phyloP scores from a whole-genome alignment of 2,113 vertebrate species.

The Bufo gargarizans region DNA sequence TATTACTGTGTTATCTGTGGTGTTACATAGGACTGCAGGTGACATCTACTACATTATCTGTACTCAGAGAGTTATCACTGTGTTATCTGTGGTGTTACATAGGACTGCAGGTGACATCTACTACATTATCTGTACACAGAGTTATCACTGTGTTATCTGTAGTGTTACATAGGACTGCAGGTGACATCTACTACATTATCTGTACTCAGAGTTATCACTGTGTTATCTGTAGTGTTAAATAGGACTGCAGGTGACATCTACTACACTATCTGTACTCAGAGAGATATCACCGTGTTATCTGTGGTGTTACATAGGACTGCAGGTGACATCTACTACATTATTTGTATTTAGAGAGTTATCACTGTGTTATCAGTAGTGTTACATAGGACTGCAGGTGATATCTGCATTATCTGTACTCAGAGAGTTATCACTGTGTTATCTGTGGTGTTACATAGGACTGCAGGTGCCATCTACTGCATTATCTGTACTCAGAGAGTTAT shows the following conservation, averaged over 20 bases:
- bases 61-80: background rate
- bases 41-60: background rate
- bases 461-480: background rate
- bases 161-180: background rate
- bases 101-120: background rate
- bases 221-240: background rate
- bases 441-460: slow-evolving; percentile 19
- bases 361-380: background rate
- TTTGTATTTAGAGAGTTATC: background rate
- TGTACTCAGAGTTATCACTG: background rate
- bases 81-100: slow-evolving; percentile 9
- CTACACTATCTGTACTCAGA: background rate
- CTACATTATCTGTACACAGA: background rate
- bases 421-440: background rate
- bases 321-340: background rate
- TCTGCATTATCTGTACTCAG: background rate
- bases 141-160: background rate
- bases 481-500: background rate
- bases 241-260: slow-evolving; percentile 3
- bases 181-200: background rate
- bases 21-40: slow-evolving; percentile 21
- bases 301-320: background rate
- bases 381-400: background rate
- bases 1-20: background rate
- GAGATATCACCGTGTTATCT: background rate